A percentile compares a stretch with the other conserved stretches of the same genome.
Conservation (phyloP, 2,888 invertebrate species). For the Epistrophe grossulariae region DNA sequence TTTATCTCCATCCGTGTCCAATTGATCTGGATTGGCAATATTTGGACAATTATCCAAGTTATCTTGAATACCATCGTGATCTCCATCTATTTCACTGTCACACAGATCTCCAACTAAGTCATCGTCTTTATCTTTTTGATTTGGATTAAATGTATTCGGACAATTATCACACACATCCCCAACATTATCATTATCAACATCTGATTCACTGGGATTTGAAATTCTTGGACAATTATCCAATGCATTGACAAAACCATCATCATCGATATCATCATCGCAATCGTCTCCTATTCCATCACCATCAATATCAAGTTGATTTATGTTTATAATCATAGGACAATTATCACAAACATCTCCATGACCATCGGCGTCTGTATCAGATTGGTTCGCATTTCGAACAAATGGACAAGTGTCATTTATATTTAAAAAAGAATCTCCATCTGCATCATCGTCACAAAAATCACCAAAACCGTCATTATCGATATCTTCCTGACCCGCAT, state of each 20-base stretch:
- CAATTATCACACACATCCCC: constrained; percentile 97
- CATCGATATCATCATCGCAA: constrained; percentile 96
- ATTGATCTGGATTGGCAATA: constrained; percentile 93
- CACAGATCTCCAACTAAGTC: constrained; percentile 96
- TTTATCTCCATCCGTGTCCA: constrained; percentile 93
- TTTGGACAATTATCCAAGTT: constrained; percentile 94
- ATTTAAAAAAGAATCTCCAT: constrained; percentile 88
- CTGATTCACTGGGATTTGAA: constrained; percentile 91
- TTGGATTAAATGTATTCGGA: constrained; percentile 89
- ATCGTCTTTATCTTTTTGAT: constrained; percentile 91
- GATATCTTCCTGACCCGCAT: constrained; percentile 97
- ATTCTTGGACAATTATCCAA: constrained; percentile 90
- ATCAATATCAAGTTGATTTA: constrained; percentile 93
- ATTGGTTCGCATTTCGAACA: constrained; percentile 91
- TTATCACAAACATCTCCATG: constrained; percentile 93
- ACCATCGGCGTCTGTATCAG: constrained; percentile 90
- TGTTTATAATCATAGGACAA: constrained; percentile 92
- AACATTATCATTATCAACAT: constrained; percentile 92
- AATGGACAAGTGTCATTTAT: constrained; percentile 93
- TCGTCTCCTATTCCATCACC: constrained; percentile 92
- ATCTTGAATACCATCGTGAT: constrained; percentile 93
- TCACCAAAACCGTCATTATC: constrained; percentile 94
- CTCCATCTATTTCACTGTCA: constrained; percentile 93
- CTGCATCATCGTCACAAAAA: constrained; percentile 96
- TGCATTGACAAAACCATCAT: constrained; percentile 91